Percentiles rank a stretch among this genome's conserved stretches.
Evolutionary conservation across 1,140 invertebrate species (phyloP).

Genomic region (Drosophila asahinai): DNA sequence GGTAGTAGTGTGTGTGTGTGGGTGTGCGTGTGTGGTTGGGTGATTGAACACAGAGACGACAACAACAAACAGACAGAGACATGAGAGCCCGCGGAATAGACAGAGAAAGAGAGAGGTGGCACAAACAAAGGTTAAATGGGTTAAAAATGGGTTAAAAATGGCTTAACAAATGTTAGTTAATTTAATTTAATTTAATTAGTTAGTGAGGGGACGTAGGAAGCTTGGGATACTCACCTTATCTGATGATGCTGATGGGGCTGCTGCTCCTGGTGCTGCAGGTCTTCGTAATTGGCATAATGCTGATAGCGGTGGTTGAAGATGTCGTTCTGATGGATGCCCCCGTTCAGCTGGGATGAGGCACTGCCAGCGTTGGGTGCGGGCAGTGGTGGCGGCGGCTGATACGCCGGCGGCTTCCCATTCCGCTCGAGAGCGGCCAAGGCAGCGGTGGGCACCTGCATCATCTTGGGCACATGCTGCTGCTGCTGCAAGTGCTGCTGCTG

Average conservation of each 20-base stretch:
- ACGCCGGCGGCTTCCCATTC: conserved; percentile 77
- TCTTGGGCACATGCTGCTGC: conserved; percentile 31
- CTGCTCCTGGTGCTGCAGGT: conserved; percentile 88
- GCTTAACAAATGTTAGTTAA: conserved; percentile 10
- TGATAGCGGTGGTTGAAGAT: conserved; percentile 87
- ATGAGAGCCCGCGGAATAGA: conserved; percentile 47
- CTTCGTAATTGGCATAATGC: conserved; percentile 94
- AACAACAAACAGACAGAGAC: conserved; percentile 20
- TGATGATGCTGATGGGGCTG: conserved; percentile 87
- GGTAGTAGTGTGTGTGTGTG: conserved; percentile 29
- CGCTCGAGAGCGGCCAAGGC: conserved; percentile 76
- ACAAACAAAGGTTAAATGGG: conserved; percentile 25
- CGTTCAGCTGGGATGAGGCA: conserved; percentile 33
- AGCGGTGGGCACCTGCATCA: conserved; percentile 67
- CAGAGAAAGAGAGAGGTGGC: conserved; percentile 55
- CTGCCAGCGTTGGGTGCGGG: conserved; percentile 68
- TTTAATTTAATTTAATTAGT: too few species aligned
- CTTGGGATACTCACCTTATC: conserved; percentile 64
- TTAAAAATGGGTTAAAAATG: conserved; percentile 1
- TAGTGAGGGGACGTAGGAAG: background rate
- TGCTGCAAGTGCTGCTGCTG: conserved; percentile 48
- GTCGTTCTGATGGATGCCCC: conserved; percentile 84
- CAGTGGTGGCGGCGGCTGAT: conserved; percentile 81
- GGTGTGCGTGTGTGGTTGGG: conserved; percentile 24
- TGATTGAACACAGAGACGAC: conserved; percentile 38